These are phyloP conservation scores for Agrypnus murinus DNA, from an alignment of 2,888 invertebrate species.

Conservation along the genomic window DNA sequence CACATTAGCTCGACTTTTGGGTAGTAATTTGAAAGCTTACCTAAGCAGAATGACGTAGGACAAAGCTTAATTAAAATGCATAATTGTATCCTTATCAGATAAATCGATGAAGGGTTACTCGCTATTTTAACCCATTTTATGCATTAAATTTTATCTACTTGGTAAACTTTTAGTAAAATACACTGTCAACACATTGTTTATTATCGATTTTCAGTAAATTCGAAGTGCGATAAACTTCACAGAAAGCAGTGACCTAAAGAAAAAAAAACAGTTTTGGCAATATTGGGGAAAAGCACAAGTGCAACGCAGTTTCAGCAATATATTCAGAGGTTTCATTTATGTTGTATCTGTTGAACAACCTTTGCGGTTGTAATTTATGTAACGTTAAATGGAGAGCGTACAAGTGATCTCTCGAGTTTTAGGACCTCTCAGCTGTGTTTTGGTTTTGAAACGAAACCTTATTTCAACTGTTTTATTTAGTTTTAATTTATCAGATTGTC, in stretches of 20 bases:
- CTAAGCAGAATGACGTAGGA: constrained; percentile 44
- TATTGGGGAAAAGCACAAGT: too few relatives aligned
- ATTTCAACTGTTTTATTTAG: too few relatives aligned
- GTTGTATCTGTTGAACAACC: too few relatives aligned
- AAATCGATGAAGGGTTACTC: constrained; percentile 20
- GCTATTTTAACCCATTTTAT: constrained; percentile 14
- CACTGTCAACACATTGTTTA: neutral
- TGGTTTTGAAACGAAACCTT: too few relatives aligned
- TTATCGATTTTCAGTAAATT: neutral
- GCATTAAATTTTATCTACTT: constrained; percentile 13
- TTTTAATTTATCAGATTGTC: too few relatives aligned
- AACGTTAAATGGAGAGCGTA: too few relatives aligned
- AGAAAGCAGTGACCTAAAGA: too few relatives aligned
- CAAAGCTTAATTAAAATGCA: constrained; percentile 48
- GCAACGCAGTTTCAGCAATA: too few relatives aligned
- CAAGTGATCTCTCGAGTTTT: too few relatives aligned
- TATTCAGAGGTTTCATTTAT: too few relatives aligned
- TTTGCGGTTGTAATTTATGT: too few relatives aligned
- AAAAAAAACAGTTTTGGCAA: neutral
- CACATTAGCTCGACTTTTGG: constrained; percentile 47
- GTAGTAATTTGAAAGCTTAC: constrained; percentile 46
- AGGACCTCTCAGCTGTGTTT: too few relatives aligned
- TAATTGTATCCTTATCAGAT: constrained; percentile 47
- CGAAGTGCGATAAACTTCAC: neutral
- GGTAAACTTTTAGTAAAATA: neutral